Evolutionary conservation across 2,888 invertebrate genomes (phyloP), one percentile per base, ranked within the genome.

Genomic region (Tinea semifulvella): DNA sequence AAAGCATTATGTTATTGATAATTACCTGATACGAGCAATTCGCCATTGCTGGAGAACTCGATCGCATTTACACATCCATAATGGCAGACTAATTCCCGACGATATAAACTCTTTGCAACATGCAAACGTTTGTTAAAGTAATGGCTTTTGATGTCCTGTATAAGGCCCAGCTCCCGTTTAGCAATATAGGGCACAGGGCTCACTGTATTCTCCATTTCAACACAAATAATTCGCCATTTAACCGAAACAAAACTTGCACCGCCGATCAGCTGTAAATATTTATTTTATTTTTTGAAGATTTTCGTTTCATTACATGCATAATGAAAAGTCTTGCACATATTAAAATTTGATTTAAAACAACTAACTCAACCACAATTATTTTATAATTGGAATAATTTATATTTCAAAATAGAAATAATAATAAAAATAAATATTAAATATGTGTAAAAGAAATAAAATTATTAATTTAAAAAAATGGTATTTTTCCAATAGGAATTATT

Each of bases 1-100:
- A n/a, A n/a, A n/a, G n/a, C n/a, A n/a, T n/a, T n/a, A n/a, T 17
- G 18, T 31, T 40, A 50, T 48, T 52, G 55, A 53, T 47, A 58
- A 67, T 83, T 82, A 95, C 96, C 96, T 65, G 96, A 96, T 56
- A 91, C 88, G 50, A 97, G 85, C 57, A 88, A 86, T 72, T 92
- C 89, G 56, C 95, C 95, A 76, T 93, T 89, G 54, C 86, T 85
- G 43, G 94, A 95, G 82, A 96, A 97, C 79, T 96, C 96, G 57
- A 96, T 91, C 50, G 96, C 96, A 84, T 97, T 97, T 47, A 97
- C 94, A 85, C 96, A 97, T 61, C 96, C 96, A 83, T 88, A 96
- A 83, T 96, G 96, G 52, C 92, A 91, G 53, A 88, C 83, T 46
- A 96, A 84, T 76, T 96, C 92, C 59, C 90, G 90, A 56, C 89